Evolutionary conservation across 2,888 invertebrate species (phyloP), one percentile per base, ranked within the genome.

Genomic region (Acanthopleura granulata): DNA sequence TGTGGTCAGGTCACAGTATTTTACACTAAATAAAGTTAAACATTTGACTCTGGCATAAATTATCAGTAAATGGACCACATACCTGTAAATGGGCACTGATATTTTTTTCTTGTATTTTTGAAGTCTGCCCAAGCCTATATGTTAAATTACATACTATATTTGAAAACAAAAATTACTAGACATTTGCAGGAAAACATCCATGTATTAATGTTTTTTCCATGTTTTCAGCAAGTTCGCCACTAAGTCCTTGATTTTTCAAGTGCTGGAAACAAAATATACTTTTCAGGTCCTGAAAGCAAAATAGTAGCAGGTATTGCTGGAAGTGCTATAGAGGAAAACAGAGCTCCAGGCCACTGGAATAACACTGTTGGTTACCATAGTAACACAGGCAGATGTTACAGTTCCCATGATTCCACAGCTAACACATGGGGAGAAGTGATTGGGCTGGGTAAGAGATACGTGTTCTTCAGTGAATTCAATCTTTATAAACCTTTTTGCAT

Each of bases 331-430:
- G 81, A 82, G n/a, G 85, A 87, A 73, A 86, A 87, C 75, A 82
- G 83, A n/a, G 83, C 82, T 61, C 88, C 88, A 16, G 89, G 89
- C 0, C 79, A 84, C 70, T 88, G 88, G 86, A 87, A 86, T 70
- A 84, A 85, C 73, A 87, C 88, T 15, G 87, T 89, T 25, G 89
- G 89, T 76, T 89, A 87, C 80, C 84, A 86, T 74, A 88, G 86
- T 70, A 79, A 87, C 76, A 86, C 84, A 50, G 88, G 88, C 14
- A 80, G 79, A 49, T 88, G 88, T 76, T 86, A 80, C 75, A 83
- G 85, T 49, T 88, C 87, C 18, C 88, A 88, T 76, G 81, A 80
- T 49, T 78, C 80, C 57, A 75, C 76, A 27, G 87, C 85, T 11
- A 88, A 88, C 74, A 88, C 88, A 22, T 77, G 81, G 16, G 88